phyloP scores from a whole-genome alignment of 2,888 invertebrate species.

The Holacanthella duospinosa region DNA sequence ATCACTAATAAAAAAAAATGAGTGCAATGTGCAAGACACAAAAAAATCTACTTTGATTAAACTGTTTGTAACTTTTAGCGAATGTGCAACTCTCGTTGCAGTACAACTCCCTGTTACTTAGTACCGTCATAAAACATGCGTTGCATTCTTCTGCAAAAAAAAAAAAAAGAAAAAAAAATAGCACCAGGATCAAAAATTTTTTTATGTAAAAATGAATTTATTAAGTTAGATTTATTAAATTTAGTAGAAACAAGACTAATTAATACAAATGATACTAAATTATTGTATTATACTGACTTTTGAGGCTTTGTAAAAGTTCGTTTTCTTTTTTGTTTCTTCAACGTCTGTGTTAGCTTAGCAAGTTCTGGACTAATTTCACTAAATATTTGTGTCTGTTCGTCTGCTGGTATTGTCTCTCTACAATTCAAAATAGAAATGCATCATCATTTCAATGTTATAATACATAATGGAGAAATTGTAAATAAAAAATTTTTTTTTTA shows the following conservation, averaged over 20 bases:
- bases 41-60: no score
- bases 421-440: conserved; percentile 38
- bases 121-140: no score
- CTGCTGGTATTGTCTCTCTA: conserved; percentile 70
- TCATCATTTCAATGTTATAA: no score
- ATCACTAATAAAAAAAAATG: no score
- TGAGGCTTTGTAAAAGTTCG: conserved; percentile 50
- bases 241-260: no score
- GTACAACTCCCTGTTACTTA: no score
- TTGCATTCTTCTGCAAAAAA: no score
- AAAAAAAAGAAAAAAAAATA: no score
- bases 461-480: conserved; percentile 1
- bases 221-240: no score
- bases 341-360: conserved; percentile 57
- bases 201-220: conserved; percentile 16
- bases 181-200: background rate
- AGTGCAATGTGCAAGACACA: no score
- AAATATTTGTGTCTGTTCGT: conserved; percentile 77
- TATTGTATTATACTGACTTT: conserved; percentile 52
- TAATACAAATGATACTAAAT: background rate
- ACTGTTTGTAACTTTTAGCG: no score
- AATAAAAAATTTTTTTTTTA: conserved; percentile 1
- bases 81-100: no score
- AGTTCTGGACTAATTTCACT: conserved; percentile 67
- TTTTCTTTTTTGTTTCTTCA: conserved; percentile 53